A percentile compares a stretch with the other conserved stretches of the same genome.
phyloP scores from a whole-genome alignment of 2,113 vertebrate genomes.

The Clarias gariepinus region DNA sequence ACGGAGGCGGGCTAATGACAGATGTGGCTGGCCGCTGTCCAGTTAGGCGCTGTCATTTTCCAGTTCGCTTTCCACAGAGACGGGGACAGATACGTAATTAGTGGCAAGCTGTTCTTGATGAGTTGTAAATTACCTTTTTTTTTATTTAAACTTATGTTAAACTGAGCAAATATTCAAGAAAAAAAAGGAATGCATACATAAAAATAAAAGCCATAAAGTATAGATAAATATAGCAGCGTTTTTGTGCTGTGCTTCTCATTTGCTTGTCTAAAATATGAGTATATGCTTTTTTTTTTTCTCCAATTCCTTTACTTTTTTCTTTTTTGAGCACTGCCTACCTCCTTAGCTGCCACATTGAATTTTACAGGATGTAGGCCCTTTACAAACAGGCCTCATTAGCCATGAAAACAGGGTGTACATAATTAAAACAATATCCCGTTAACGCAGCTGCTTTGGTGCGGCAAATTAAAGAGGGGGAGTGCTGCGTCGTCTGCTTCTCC shows the following conservation, averaged over 20 bases:
- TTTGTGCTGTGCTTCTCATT: not conserved
- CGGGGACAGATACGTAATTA: constrained; percentile 17
- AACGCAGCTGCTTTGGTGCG: constrained; percentile 67
- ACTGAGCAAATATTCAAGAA: not conserved
- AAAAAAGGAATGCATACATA: not conserved
- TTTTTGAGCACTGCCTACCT: constrained; percentile 7
- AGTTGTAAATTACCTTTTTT: not conserved
- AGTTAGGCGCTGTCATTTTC: constrained; percentile 18
- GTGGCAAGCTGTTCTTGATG: constrained; percentile 8
- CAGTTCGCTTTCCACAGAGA: not conserved
- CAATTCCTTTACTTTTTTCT: not conserved
- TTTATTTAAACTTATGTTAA: not conserved
- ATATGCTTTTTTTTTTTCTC: constrained; percentile 18
- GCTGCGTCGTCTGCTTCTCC: constrained; percentile 48
- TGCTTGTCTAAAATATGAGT: constrained; percentile 1
- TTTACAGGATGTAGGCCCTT: constrained; percentile 39
- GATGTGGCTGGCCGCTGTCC: constrained; percentile 32
- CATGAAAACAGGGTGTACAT: constrained; percentile 59
- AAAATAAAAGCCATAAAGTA: too few species aligned
- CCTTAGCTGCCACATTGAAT: not conserved
- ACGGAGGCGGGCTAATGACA: constrained; percentile 30
- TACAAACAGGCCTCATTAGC: constrained; percentile 71
- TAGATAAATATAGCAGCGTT: not conserved
- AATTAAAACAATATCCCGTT: constrained; percentile 73
- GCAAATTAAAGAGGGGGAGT: constrained; percentile 65